Evolutionary conservation across 2,888 invertebrate species (phyloP).

Genomic region (Drosophila helvetica): DNA sequence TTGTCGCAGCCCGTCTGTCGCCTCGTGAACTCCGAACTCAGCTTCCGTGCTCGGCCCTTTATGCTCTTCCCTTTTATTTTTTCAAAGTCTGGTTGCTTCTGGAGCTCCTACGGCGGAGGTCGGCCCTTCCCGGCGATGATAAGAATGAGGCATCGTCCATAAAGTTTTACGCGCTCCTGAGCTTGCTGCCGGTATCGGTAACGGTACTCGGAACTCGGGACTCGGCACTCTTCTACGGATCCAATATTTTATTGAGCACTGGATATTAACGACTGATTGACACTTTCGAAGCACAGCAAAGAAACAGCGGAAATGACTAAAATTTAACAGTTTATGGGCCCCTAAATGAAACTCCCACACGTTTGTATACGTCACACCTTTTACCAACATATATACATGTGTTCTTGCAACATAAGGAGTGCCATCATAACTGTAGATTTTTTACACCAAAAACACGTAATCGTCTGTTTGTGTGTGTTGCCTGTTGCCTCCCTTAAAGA

Average conservation of each 20-base stretch:
- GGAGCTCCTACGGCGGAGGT: slow-evolving; percentile 3
- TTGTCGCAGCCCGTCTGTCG: slow-evolving; percentile 41
- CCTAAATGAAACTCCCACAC: slow-evolving; percentile 3
- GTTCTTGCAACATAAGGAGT: background rate
- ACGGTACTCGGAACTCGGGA: slow-evolving; percentile 10
- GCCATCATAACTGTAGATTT: too few relatives aligned
- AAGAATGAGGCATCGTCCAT: slow-evolving; percentile 29
- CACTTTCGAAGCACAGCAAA: slow-evolving; percentile 26
- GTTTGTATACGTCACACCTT: background rate
- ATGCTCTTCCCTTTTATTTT: slow-evolving; percentile 29
- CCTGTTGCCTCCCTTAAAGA: too few relatives aligned
- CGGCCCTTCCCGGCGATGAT: slow-evolving; percentile 24
- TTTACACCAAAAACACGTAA: too few relatives aligned
- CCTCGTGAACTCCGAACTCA: slow-evolving; percentile 58
- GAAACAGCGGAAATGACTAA: slow-evolving; percentile 29
- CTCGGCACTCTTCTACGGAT: slow-evolving; percentile 3
- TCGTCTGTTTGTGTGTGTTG: too few relatives aligned
- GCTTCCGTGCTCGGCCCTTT: slow-evolving; percentile 25
- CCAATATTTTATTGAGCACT: slow-evolving; percentile 34
- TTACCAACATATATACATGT: background rate
- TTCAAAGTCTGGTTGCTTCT: background rate
- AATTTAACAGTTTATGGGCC: slow-evolving; percentile 10
- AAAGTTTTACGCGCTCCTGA: slow-evolving; percentile 36
- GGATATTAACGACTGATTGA: slow-evolving; percentile 49
- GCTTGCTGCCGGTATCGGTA: slow-evolving; percentile 19